Evolutionary conservation across 2,888 invertebrate genomes (phyloP).

Genomic region (Drosophila picticornis): DNA sequence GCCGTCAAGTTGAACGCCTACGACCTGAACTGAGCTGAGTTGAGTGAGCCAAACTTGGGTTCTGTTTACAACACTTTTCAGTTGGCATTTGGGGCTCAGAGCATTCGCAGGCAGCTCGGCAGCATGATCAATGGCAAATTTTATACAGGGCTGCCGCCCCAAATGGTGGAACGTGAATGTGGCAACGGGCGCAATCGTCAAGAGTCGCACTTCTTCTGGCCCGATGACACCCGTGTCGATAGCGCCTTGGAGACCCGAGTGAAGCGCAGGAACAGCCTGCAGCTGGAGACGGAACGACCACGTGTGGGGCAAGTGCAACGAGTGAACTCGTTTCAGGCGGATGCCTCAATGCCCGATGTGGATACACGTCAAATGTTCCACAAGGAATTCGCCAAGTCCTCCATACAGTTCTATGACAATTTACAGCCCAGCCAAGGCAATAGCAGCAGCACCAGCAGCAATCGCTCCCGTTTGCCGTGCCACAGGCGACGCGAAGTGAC

Average conservation of each 20-base stretch:
- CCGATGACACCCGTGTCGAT: conserved; percentile 82
- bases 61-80: conserved; percentile 57
- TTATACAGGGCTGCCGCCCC: conserved; percentile 84
- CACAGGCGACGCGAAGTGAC: conserved; percentile 63
- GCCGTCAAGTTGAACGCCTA: conserved; percentile 65
- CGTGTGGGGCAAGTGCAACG: conserved; percentile 15
- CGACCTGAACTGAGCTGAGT: conserved; percentile 39
- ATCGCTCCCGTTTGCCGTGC: conserved; percentile 29
- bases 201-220: conserved; percentile 85
- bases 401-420: conserved; percentile 84
- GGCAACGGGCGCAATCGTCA: conserved; percentile 79
- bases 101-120: conserved; percentile 16
- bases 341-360: conserved; percentile 47
- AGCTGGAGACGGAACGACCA: conserved; percentile 54
- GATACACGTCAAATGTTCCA: conserved; percentile 83
- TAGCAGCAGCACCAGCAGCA: conserved; percentile 1
- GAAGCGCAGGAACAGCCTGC: conserved; percentile 75
- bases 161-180: conserved; percentile 82
- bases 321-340: conserved; percentile 33
- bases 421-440: conserved; percentile 53
- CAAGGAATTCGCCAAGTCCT: conserved; percentile 84
- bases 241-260: conserved; percentile 75
- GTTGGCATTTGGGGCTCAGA: conserved; percentile 58
- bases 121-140: conserved; percentile 85
- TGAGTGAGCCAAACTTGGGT: conserved; percentile 45